These are phyloP conservation scores for Himalopsyche kuldschensis DNA, from an alignment of 2,888 invertebrate species.

Conservation along the genomic window DNA sequence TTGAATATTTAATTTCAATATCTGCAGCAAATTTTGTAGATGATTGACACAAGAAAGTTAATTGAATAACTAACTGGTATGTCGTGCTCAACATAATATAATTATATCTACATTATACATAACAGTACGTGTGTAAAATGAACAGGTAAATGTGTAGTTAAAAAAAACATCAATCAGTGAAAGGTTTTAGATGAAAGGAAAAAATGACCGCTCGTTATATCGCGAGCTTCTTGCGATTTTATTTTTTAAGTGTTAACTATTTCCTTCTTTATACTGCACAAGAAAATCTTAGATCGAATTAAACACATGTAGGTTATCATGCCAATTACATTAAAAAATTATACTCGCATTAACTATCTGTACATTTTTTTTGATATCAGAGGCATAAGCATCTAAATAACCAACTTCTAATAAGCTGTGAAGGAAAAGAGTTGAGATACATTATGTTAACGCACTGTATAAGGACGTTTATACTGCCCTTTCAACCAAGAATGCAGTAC, in stretches of 20 bases:
- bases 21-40: background rate
- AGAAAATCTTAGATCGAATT: background rate
- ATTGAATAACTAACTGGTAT: conserved; percentile 10
- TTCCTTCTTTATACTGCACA: background rate
- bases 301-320: background rate
- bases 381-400: too few relatives aligned
- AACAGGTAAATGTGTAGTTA: background rate
- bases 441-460: too few relatives aligned
- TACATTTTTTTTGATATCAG: too few relatives aligned
- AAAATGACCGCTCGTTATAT: background rate
- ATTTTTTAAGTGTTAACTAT: background rate
- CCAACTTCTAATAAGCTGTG: too few relatives aligned
- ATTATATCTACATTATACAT: background rate
- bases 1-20: background rate
- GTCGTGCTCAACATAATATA: background rate
- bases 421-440: too few relatives aligned
- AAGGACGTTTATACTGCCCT: too few relatives aligned
- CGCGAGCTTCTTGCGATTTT: background rate
- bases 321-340: too few relatives aligned
- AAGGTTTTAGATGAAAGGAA: background rate
- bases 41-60: conserved; percentile 21
- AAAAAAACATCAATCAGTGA: background rate
- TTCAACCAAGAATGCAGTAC: too few relatives aligned
- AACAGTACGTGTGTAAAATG: background rate
- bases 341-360: too few relatives aligned